A percentile compares a stretch with the other conserved stretches of the same genome.
phyloP scores from a whole-genome alignment of 2,113 vertebrate genomes.

The Oreochromis spilurus region DNA sequence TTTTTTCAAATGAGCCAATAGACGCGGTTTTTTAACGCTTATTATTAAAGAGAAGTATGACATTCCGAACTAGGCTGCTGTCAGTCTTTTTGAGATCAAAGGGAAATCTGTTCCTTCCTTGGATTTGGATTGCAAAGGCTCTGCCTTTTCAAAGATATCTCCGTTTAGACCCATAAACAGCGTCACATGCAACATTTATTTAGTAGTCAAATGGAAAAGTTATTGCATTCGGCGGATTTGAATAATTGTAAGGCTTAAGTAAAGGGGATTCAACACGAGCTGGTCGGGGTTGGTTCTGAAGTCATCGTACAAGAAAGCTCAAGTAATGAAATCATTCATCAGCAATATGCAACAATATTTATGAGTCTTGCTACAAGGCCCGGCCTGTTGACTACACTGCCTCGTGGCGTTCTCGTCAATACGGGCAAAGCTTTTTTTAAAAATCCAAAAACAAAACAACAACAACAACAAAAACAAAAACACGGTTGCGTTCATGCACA shows the following conservation, averaged over 20 bases:
- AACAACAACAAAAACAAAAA: neutral
- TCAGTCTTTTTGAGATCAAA: neutral
- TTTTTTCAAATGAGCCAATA: neutral
- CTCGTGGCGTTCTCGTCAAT: neutral
- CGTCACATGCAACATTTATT: neutral
- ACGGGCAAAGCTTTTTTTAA: neutral
- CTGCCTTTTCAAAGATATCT: neutral
- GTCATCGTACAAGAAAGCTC: neutral
- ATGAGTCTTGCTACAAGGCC: conserved; percentile 26
- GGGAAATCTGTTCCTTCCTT: neutral
- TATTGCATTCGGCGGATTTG: neutral
- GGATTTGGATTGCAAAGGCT: neutral
- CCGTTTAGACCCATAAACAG: neutral
- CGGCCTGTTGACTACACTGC: conserved; percentile 10
- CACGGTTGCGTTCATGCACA: neutral
- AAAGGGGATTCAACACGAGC: neutral
- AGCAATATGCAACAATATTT: conserved; percentile 1
- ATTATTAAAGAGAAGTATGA: neutral
- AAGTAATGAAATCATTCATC: neutral
- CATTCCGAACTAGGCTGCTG: neutral
- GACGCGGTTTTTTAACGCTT: neutral
- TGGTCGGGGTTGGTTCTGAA: neutral
- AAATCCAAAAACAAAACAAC: neutral
- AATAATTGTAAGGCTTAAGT: neutral
- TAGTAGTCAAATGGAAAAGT: neutral